These are phyloP conservation scores for Mola mola DNA, from an alignment of 2,113 vertebrate species.

Conservation along the genomic window DNA sequence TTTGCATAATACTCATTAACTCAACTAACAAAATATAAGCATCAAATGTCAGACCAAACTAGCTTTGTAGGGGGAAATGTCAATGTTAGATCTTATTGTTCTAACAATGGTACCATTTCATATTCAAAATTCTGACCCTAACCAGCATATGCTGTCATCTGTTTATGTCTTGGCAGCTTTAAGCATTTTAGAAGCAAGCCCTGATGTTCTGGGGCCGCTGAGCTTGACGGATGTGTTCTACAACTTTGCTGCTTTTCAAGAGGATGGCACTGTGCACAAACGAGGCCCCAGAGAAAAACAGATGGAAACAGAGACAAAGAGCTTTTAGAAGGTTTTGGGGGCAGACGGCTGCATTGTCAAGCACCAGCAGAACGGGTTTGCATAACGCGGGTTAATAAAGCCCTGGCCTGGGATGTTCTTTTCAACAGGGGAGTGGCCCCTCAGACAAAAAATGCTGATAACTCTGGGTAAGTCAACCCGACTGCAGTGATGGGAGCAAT, in stretches of 20 bases:
- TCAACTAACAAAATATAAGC: too few relatives aligned
- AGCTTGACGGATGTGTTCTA: too few relatives aligned
- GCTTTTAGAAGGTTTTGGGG: slow-evolving; percentile 45
- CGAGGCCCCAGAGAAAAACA: slow-evolving; percentile 31
- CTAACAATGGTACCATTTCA: neutral
- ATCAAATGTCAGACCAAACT: too few relatives aligned
- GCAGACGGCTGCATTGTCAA: slow-evolving; percentile 52
- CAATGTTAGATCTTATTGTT: too few relatives aligned
- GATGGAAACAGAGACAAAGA: slow-evolving; percentile 16
- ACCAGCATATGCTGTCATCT: neutral
- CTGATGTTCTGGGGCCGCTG: too few relatives aligned
- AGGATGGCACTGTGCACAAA: too few relatives aligned
- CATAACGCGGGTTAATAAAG: slow-evolving; percentile 65
- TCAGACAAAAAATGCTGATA: slow-evolving; percentile 68
- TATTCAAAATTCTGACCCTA: neutral
- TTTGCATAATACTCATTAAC: too few relatives aligned
- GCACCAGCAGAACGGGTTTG: slow-evolving; percentile 41
- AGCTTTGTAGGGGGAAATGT: too few relatives aligned
- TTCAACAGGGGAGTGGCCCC: slow-evolving; percentile 58
- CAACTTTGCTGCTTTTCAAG: too few relatives aligned
- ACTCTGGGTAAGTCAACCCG: slow-evolving; percentile 51
- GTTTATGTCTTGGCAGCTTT: neutral
- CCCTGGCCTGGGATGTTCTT: slow-evolving; percentile 52
- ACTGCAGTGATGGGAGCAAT: slow-evolving; percentile 35
- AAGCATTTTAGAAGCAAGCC: slow-evolving; percentile 1